Evolutionary conservation across 2,888 invertebrate species (phyloP).

Genomic region (Drosophila nr. medialis): DNA sequence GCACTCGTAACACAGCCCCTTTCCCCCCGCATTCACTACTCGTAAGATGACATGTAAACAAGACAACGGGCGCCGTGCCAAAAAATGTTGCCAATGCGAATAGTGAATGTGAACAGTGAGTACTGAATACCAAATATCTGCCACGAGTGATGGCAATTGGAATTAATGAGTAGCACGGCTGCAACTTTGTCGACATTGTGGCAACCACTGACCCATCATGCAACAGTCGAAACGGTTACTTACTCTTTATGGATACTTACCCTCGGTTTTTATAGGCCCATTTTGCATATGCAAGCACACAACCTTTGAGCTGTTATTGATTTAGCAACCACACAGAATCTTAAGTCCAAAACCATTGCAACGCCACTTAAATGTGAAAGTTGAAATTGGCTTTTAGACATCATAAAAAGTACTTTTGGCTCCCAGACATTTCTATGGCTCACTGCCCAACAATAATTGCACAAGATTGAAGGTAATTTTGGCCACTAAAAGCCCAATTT

Average conservation of each 20-base stretch:
- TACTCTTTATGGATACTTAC: slow-evolving; percentile 20
- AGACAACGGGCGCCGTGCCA: slow-evolving; percentile 68
- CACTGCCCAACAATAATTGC: neutral
- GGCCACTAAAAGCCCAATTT: neutral
- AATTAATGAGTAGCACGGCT: slow-evolving; percentile 59
- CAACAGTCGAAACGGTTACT: slow-evolving; percentile 43
- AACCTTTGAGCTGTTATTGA: slow-evolving; percentile 57
- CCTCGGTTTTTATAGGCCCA: slow-evolving; percentile 15
- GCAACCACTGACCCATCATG: slow-evolving; percentile 20
- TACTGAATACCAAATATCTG: slow-evolving; percentile 18
- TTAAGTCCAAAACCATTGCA: slow-evolving; percentile 7
- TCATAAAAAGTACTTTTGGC: slow-evolving; percentile 31
- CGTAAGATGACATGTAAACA: slow-evolving; percentile 59
- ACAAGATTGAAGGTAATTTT: slow-evolving; percentile 15
- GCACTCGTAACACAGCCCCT: slow-evolving; percentile 16
- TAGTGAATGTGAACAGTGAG: slow-evolving; percentile 12
- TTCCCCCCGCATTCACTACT: too few relatives aligned
- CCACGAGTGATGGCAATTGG: slow-evolving; percentile 22
- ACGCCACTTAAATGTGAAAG: slow-evolving; percentile 56
- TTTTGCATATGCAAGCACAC: slow-evolving; percentile 41
- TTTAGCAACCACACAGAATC: slow-evolving; percentile 19
- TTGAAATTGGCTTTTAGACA: slow-evolving; percentile 47
- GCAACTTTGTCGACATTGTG: slow-evolving; percentile 30
- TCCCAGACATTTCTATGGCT: slow-evolving; percentile 11
- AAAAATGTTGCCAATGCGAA: slow-evolving; percentile 44